Percentiles rank a stretch among this genome's conserved stretches.
Conservation (phyloP, 2,113 vertebrate genomes). For the Leucosticte australis region DNA sequence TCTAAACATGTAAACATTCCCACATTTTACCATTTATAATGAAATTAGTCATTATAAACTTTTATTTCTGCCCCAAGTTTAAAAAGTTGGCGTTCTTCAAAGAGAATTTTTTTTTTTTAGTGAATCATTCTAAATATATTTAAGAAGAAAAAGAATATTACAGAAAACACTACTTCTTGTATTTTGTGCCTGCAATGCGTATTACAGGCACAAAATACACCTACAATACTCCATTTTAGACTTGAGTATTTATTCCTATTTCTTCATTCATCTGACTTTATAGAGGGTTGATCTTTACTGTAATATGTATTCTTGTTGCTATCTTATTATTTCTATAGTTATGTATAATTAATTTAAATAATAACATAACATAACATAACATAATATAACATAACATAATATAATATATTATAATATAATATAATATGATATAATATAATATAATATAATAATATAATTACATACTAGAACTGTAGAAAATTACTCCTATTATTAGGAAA, state of each 20-base stretch:
- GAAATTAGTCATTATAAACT: not conserved
- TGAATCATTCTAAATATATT: not conserved
- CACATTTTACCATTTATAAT: not conserved
- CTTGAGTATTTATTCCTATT: not conserved
- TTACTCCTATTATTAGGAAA: not conserved
- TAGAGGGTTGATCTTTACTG: not conserved
- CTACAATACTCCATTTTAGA: not conserved
- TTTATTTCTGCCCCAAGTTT: not conserved
- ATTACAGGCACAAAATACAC: rapidly evolving
- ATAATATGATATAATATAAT: not conserved
- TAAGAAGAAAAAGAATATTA: not conserved
- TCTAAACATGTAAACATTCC: not conserved
- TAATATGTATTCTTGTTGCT: not conserved
- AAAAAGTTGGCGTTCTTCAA: not conserved
- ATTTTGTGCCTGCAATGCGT: not conserved
- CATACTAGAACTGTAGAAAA: not conserved
- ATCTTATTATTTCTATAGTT: not conserved
- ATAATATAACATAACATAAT: not conserved
- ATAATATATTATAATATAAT: not conserved
- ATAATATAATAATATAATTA: not conserved
- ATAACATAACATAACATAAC: not conserved
- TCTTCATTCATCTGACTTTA: not conserved
- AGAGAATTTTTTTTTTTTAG: not conserved
- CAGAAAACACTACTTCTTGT: not conserved
- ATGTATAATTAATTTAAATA: not conserved